Percentiles rank a stretch among this genome's conserved stretches.
These are phyloP conservation scores for Epizoanthus scotinus DNA, from an alignment of 92 coral and sea anemone genomes.

Conservation along the genomic window DNA sequence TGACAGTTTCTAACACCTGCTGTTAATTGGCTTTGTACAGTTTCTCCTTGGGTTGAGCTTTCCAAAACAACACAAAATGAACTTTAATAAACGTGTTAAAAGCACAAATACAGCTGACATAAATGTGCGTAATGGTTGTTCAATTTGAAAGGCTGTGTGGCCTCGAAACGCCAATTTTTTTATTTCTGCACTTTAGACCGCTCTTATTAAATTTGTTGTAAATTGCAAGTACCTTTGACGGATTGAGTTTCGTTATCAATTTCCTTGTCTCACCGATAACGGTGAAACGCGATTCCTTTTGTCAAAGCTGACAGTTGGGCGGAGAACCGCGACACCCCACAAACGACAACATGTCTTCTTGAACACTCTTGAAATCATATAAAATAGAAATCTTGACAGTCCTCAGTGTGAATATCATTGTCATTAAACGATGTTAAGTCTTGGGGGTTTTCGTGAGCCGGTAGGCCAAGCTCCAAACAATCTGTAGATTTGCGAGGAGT, in stretches of 20 bases:
- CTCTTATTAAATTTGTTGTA: conserved; percentile 78
- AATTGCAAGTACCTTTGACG: conserved; percentile 84
- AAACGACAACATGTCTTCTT: conserved; percentile 87
- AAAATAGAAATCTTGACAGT: conserved; percentile 81
- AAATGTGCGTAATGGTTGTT: conserved; percentile 33
- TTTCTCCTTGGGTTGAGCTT: conserved; percentile 80
- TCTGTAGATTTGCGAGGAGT: conserved; percentile 18
- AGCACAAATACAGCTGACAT: conserved; percentile 89
- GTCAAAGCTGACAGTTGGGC: conserved; percentile 96
- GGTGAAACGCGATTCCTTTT: conserved; percentile 90
- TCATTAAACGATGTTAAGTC: conserved; percentile 64
- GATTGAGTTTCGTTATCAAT: conserved; percentile 95
- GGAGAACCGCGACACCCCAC: conserved; percentile 92
- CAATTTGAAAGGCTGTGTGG: conserved; percentile 35
- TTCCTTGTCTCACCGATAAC: conserved; percentile 91
- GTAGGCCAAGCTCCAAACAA: conserved; percentile 28
- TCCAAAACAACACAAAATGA: conserved; percentile 80
- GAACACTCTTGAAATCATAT: conserved; percentile 91
- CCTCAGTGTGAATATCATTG: conserved; percentile 71
- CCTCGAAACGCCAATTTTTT: conserved; percentile 1
- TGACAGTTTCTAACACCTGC: conserved; percentile 99
- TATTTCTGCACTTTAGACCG: conserved; percentile 40
- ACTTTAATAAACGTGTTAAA: conserved; percentile 80
- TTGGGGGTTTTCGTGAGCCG: conserved; percentile 56
- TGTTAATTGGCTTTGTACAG: conserved; percentile 96